Base-by-base conservation (phyloP, 2,113 vertebrate genomes). In the Entelurus aequoreus region DNA sequence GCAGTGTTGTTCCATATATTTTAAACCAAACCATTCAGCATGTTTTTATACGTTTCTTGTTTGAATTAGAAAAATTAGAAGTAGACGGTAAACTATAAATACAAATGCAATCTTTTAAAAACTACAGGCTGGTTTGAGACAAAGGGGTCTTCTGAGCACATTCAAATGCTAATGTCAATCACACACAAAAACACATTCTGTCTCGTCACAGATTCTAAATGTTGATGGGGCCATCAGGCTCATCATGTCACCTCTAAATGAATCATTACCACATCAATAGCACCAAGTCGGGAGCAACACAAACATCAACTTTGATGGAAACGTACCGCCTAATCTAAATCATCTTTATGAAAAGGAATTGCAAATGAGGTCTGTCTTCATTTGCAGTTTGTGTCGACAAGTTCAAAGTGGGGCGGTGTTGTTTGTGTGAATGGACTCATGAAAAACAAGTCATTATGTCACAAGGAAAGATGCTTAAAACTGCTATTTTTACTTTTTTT, bases 231-330 rank as follows among this genome's bases (percentile, higher is more conserved):
- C 62, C 48, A 73, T 84, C 73, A 80, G 53, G 53, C 48, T 75
- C 50, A 48, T 69, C 60, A 40, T 60, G 53, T 67, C 62, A 62
- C 15, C 54, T 1, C 65, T 80, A 81, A 84, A 68, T 69, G 72
- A 71, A 15, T 55, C 53, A 85, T 90, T 86, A 77, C 36, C 79
- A 84, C 19, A 19, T 62, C 72, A 83, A 85, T 75, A 28, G 46
- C 64, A 42, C 5, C 54, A 12, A 42, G 42, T 35, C 59, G 38
- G 52, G 40, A 28, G 16, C 53, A 65, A 65, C 57, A 78, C 55
- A 82, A 86, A 83, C 72, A 80, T 16, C 51, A 38, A 65, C 14
- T 53, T 54, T 37, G 68, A 78, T 62, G 64, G 52, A 63, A 79
- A 82, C 53, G 3, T 2, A 1, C 19, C 28, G 8, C 40, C 44